A percentile compares a stretch with the other conserved stretches of the same genome.
These are phyloP conservation scores for Microtus ochrogaster DNA, from an alignment of 2,113 vertebrate species.

Conservation along the genomic window DNA sequence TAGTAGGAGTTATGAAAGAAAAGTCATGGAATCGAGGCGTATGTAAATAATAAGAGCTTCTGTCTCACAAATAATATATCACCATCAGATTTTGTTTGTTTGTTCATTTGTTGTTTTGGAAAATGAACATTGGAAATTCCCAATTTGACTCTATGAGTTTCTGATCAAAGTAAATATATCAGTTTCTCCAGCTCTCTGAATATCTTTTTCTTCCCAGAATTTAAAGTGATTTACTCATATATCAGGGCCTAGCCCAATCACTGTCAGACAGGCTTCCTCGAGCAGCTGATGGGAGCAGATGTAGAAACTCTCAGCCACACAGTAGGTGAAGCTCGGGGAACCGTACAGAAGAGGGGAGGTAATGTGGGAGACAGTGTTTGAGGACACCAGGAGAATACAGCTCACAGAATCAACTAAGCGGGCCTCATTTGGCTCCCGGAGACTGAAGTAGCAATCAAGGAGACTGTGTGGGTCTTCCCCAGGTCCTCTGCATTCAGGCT, in stretches of 20 bases:
- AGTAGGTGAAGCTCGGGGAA: neutral
- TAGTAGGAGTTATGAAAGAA: neutral
- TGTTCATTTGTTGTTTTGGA: neutral
- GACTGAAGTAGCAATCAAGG: neutral
- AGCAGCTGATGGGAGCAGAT: neutral
- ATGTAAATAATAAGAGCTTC: neutral
- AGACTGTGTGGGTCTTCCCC: neutral
- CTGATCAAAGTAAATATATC: neutral
- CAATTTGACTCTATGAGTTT: neutral
- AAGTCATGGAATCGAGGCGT: neutral
- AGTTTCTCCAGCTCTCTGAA: neutral
- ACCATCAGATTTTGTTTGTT: neutral
- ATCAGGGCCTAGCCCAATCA: neutral
- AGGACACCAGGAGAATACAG: neutral
- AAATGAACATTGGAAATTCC: neutral
- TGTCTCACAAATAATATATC: neutral
- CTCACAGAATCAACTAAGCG: neutral
- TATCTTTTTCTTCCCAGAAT: neutral
- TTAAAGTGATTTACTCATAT: neutral
- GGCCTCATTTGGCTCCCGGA: neutral
- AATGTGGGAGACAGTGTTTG: neutral
- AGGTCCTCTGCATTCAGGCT: neutral
- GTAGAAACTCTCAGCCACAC: neutral
- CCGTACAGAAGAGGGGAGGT: neutral
- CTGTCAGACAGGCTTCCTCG: neutral